phyloP scores from a whole-genome alignment of 2,888 invertebrate genomes.

The Galeruca laticollis region DNA sequence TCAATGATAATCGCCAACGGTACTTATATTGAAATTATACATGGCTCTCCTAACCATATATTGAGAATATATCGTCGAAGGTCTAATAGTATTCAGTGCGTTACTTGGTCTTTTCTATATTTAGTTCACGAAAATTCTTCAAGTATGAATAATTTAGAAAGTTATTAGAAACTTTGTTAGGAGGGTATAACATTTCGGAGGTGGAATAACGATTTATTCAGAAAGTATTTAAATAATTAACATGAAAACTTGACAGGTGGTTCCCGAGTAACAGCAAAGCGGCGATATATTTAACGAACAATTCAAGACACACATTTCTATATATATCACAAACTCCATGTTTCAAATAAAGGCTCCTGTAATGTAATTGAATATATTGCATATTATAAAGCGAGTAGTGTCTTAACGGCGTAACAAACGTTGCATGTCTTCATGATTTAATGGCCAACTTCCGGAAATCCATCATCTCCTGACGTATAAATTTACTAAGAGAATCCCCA shows the following conservation, averaged over 20 bases:
- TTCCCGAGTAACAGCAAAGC: not conserved
- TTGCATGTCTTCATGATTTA: constrained; percentile 51
- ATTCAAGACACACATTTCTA: not conserved
- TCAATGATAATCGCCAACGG: too few relatives aligned
- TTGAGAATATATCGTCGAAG: too few relatives aligned
- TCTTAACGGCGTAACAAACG: constrained; percentile 46
- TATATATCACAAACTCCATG: constrained; percentile 7
- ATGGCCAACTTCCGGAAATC: constrained; percentile 50
- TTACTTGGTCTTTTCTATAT: too few relatives aligned
- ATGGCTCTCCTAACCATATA: too few relatives aligned
- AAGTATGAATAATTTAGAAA: not conserved
- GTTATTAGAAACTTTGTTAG: not conserved
- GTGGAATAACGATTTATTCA: not conserved
- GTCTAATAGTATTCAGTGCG: too few relatives aligned
- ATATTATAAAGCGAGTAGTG: constrained; percentile 46
- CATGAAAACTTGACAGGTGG: not conserved
- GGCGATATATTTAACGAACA: not conserved
- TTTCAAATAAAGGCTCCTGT: constrained; percentile 12
- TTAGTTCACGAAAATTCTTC: too few relatives aligned
- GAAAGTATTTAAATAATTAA: not conserved
- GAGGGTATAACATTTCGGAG: not conserved
- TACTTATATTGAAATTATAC: too few relatives aligned
- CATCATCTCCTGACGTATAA: constrained; percentile 53
- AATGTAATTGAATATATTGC: constrained; percentile 48
- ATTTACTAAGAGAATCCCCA: constrained; percentile 55